Base-by-base conservation (phyloP, 2,888 invertebrate species). In the Drosophila buzzatii region DNA sequence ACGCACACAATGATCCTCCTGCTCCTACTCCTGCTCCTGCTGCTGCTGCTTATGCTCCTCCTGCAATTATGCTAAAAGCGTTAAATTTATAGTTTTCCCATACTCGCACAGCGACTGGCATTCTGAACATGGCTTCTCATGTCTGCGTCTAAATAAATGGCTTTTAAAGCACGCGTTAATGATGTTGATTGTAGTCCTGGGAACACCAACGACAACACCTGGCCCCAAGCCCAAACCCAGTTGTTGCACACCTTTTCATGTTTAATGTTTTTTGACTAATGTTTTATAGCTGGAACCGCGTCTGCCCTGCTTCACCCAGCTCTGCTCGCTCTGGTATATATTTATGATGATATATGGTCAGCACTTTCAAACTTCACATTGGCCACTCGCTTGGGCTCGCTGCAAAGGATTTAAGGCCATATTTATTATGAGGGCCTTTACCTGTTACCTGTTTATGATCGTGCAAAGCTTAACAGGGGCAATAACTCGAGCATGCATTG, bases 81-180 rank as follows among this genome's bases (percentile, higher is more conserved):
- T 81, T 70, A 79, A 89, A 85, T 85, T 85, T 85, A 85, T 85
- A 86, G 85, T 89, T 89, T 70, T 70, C 76, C 84, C 73, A 61
- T 79, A 72, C 72, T 60, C 70, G 44, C 42, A 44, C 57, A 35
- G 23, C 42, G 42, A 47, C 63, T 62, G 65, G 51, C 68, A 71
- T 71, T 85, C 73, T 76, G 72, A 81, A 78, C 84, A 83, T 63
- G 68, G 84, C 87, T 74, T 71, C 70, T 47, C 82, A 67, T 78
- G 88, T 85, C 85, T 69, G 69, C 76, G 53, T 70, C 73, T 70
- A 79, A 89, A 89, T 81, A 85, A 85, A 85, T 85, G 85, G 85
- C 87, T 86, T 85, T 85, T 86, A 84, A 84, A 85, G 84, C 87
- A 86, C 74, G 73, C 89, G 87, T 89, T 85, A 85, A 85, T 85